Base-by-base conservation (phyloP, 2,888 invertebrate genomes). In the Caradrina clavipalpis region DNA sequence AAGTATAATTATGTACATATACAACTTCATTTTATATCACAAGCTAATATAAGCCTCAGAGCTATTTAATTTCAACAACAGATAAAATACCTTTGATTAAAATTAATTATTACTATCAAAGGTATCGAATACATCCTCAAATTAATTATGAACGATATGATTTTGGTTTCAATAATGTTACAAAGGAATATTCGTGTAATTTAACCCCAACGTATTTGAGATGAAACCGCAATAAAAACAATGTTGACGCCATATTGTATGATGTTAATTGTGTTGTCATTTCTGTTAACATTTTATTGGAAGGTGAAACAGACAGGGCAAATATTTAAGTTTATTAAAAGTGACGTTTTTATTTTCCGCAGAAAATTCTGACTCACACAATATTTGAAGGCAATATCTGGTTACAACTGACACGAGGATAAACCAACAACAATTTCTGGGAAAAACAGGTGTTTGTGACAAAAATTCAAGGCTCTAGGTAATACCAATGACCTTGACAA, bases 31-130 rank as follows among this genome's bases (percentile, higher is more conserved):
- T 31, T 45, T 39, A 42, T 51, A 63, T 47, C 15, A 56, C 1
- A 59, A 45, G 31, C 35, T 47, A 64, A 22, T n/a, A 22, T 17
- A 35, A 62, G 59, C 59, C 42, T 21, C 50, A 59, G 5, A 49
- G 39, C 2, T 35, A 47, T 55, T 50, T 50, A 13, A 56, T 70
- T 70, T 56, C 51, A 6, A n/a, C 45, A 55, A n/a, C 45, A 60
- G 67, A 49, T 61, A 53, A 60, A 78, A 59, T 70, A 50, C 42
- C 73, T 66, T 73, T 73, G 62, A 73, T 54, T 50, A 19, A 67
- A 10, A 73, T 47, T 62, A 59, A 78, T 73, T 67, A 60, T 45
- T 63, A 10, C 3, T 45, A 78, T 78, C 73, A 76, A 59, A 76
- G 66, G 53, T 73, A 73, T 67, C 39, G 53, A 45, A 50, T 67